Evolutionary conservation across 2,797 vertebrate species (phyloP).

Genomic region (Alcedo quadribrachys): DNA sequence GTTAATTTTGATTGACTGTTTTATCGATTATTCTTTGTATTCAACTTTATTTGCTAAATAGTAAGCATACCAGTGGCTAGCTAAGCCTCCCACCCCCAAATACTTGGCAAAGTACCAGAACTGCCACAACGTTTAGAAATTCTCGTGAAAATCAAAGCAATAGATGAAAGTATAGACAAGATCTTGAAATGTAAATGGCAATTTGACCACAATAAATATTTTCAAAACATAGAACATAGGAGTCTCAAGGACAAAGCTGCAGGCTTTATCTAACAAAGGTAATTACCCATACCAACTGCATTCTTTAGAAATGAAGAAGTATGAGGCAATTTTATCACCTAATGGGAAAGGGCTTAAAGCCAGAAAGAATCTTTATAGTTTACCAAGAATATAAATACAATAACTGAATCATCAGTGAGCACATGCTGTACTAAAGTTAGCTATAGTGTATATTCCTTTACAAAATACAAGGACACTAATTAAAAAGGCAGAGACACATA

Average conservation of each 20-base stretch:
- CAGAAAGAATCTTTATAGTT: conserved; percentile 61
- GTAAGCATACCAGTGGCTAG: not conserved
- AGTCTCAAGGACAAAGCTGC: conserved; percentile 56
- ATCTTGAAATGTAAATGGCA: not conserved
- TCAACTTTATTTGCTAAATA: not conserved
- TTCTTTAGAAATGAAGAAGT: conserved; percentile 61
- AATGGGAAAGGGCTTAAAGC: conserved; percentile 66
- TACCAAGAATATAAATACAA: conserved; percentile 57
- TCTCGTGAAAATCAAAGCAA: not conserved
- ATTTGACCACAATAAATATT: conserved; percentile 32
- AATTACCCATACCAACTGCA: conserved; percentile 54
- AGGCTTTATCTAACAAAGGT: conserved; percentile 53
- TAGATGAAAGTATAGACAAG: not conserved
- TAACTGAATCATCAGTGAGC: conserved; percentile 50
- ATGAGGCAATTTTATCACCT: conserved; percentile 69
- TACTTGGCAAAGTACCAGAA: not conserved
- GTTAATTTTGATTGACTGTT: not conserved
- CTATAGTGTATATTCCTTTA: conserved; percentile 30
- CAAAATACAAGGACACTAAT: conserved; percentile 29
- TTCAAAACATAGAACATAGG: not conserved
- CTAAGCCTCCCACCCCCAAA: not conserved
- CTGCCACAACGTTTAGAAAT: not conserved
- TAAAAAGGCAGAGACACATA: conserved; percentile 38
- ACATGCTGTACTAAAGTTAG: conserved; percentile 8
- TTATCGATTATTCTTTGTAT: not conserved